Evolutionary conservation across 1,140 invertebrate species (phyloP), one percentile per base, ranked within the genome.

Genomic region (Subanguina moxae): DNA sequence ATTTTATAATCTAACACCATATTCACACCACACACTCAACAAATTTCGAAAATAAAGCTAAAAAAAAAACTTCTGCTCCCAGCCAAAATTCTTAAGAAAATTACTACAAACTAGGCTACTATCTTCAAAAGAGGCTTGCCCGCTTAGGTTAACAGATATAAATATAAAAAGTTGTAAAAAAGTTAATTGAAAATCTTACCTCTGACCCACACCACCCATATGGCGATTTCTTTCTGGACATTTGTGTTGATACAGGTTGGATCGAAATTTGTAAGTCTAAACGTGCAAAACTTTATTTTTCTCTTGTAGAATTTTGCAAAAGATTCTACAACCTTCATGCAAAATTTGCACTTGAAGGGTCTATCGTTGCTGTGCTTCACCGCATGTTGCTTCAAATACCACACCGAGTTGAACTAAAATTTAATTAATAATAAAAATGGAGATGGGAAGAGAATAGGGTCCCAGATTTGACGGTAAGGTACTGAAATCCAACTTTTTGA

Each of bases 261-360:
- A 82, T 3, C 79, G 80, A 68, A 81, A 81, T 67, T 82, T 81
- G 69, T 80, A 81, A 0, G 79, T 80, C 80, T 79, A 71, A n/a
- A 43, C 3, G 28, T 23, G 58, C 62, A 62, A 11, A 11, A 38
- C 11, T 30, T 64, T 21, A 30, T 61, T 65, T 63, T 65, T 25
- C 65, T 13, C 64, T 8, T 25, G n/a, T 32, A 21, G 17, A 52
- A 52, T 11, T 65, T 59, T 23, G 8, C 21, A 57, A 59, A n/a
- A 1, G 43, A 57, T 32, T 27, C 52, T 65, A 38, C 32, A 48
- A 80, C 78, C 66, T 81, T 81, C 58, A 71, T 73, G 63, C 80
- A 81, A 48, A 76, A 82, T 58, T 80, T 78, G 68, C 80, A 81
- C 52, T 82, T 78, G 59, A 82, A 81, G 19, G 80, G 80, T 11